Evolutionary conservation across 2,888 invertebrate species (phyloP), one percentile per base, ranked within the genome.

Genomic region (Macrosiphum euphorbiae): DNA sequence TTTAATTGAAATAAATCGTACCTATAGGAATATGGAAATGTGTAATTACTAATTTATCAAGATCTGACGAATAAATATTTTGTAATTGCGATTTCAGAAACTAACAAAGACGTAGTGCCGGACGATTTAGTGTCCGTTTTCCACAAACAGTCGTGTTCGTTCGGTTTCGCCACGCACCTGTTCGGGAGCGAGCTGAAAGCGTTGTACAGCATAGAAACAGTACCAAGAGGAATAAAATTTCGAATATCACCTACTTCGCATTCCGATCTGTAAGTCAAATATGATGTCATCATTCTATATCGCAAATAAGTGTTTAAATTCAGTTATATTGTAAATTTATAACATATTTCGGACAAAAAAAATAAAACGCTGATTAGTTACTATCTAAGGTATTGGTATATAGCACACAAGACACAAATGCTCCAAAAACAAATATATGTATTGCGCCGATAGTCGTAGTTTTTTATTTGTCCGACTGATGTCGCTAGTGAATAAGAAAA

Each of bases 111-210:
- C 96, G 97, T 98, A 26, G 97, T 99, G 90, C 98, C 98, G 3
- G 99, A 98, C 96, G 99, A 99, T 96, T 96, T 99, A 95, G 98
- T 99, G 3, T 98, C 98, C 0, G 98, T 98, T 4, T 99, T 99
- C 96, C 98, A 98, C 96, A 98, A 98, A 95, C 98, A 98, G 95
- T 97, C 97, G 94, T 99, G 99, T 96, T 98, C 98, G 96, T 99
- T 99, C 96, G 99, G 99, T n/a, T 99, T 99, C 96, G 99, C 98
- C 1, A 98, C 98, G 41, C 99, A 99, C 96, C 96, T 99, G n/a
- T 99, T 99, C 96, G 98, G 98, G 1, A 97, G 98, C 92, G 99
- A 99, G 96, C 96, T 99, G 94, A 98, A 98, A 96, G 97, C 98
- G 3, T 96, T 98, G 28, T 98, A 97, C 95, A 97, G 97, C 13